Base-by-base conservation (phyloP, 1,140 invertebrate species). In the Drosophila tani region DNA sequence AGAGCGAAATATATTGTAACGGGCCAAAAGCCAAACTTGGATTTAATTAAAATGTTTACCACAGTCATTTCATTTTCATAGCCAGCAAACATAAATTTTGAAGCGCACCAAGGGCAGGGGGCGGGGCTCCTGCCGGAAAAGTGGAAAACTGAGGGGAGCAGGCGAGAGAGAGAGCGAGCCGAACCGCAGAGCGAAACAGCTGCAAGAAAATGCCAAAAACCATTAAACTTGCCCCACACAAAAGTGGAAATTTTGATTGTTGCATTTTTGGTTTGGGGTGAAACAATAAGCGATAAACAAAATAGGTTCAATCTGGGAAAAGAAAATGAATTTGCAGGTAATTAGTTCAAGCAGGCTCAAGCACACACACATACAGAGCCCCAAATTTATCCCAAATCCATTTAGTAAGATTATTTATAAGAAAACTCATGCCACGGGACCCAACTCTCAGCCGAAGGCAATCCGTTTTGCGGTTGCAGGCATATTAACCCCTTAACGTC, bases 21-120 rank as follows among this genome's bases (percentile, higher is more conserved):
- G 75, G 85, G 84, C 84, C 85, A 88, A 82, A 84, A 88, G 84
- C 84, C 84, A 90, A 88, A 88, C 85, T 88, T 88, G 85, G 85
- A 88, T 88, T 88, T 88, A 88, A 88, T 88, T 88, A 88, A 88
- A 88, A 88, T 88, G 85, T 88, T 88, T 85, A 88, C 85, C 85
- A 90, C 85, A 88, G 85, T 90, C 85, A 88, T 88, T 88, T 88
- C 85, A 90, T 88, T 88, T 88, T 90, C 85, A 88, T 90, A 88
- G 85, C 85, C 85, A 79, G 75, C 86, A 88, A 88, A 90, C 85
- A 88, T 88, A 88, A 88, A 88, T 88, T 88, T 88, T 88, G 81
- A 90, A 84, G 84, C 74, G 78, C 73, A 80, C 50, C 51, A 8
- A 74, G 32, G 55, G 12, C 17, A 15, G 27, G 41, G 38, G 62